Base-by-base conservation (phyloP, 2,888 invertebrate species). In the Scrobipalpa atriplicella region DNA sequence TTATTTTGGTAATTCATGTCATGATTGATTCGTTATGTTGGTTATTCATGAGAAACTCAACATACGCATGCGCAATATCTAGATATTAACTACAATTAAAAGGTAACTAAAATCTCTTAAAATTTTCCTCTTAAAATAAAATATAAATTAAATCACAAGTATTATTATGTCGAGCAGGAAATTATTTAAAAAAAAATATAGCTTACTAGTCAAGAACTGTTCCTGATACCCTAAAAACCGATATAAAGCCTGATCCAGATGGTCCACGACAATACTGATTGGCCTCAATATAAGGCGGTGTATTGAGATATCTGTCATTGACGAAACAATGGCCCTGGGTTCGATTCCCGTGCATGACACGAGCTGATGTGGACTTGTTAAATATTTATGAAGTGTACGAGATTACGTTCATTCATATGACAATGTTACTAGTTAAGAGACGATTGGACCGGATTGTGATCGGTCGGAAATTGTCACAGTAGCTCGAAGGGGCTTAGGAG, bases 221-320 rank as follows among this genome's bases (percentile, higher is more conserved):
- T 8, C 13, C 19, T 10, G 65, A 68, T 68, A 80, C 85, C 86
- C 76, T 74, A 77, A 64, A 65, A 62, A 43, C 66, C 65, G 47
- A 67, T 67, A 65, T 65, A 64, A 64, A 65, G 65, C 72, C 71
- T 71, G 77, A 81, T 83, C 84, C 83, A 84, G 81, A 85, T 84
- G 83, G 78, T 75, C 76, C 74, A 89, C 81, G 89, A 90, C 90
- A 90, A 89, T 89, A 90, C 89, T 89, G 91, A 92, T 92, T 82
- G 91, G 81, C 78, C 78, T 80, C 86, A 86, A 92, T 92, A 92
- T 92, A 87, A 87, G 90, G 73, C 83, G 83, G 80, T 78, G 85
- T 90, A 90, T 90, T 89, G 89, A 89, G 87, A 83, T 80, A 87
- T 90, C 81, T 80, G 89, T 89, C 90, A 85, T 82, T 85, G 79